Evolutionary conservation across 2,888 invertebrate species (phyloP).

Genomic region (Sesia apiformis): DNA sequence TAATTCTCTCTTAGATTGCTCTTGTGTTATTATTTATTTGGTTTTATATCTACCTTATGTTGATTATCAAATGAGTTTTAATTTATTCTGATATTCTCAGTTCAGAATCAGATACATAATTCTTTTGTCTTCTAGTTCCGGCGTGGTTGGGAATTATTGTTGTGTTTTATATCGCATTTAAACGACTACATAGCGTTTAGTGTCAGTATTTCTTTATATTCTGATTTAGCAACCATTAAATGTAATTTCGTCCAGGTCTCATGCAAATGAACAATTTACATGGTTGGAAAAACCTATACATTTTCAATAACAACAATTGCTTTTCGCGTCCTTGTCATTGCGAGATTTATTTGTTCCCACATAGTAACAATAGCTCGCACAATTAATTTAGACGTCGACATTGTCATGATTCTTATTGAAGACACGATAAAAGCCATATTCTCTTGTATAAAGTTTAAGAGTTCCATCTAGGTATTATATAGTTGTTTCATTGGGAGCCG

Average conservation of each 20-base stretch:
- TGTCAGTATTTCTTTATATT: neutral
- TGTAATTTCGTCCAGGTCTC: neutral
- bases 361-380: constrained; percentile 5
- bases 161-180: neutral
- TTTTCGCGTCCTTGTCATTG: constrained; percentile 36
- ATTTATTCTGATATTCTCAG: neutral
- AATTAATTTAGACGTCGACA: too few relatives aligned
- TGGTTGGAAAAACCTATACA: constrained; percentile 31
- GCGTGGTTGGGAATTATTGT: neutral
- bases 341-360: constrained; percentile 60
- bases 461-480: neutral
- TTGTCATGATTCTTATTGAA: too few relatives aligned
- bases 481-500: constrained; percentile 14
- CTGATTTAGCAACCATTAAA: neutral
- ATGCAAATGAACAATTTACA: constrained; percentile 10
- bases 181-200: neutral
- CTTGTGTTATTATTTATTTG: too few relatives aligned
- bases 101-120: neutral
- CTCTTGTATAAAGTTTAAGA: too few relatives aligned
- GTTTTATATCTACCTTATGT: neutral
- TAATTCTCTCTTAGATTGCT: too few relatives aligned
- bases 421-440: too few relatives aligned
- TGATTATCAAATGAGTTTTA: neutral
- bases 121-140: neutral
- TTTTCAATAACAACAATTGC: constrained; percentile 32